Base-by-base conservation (phyloP, 2,113 vertebrate species). In the Neogale vison region DNA sequence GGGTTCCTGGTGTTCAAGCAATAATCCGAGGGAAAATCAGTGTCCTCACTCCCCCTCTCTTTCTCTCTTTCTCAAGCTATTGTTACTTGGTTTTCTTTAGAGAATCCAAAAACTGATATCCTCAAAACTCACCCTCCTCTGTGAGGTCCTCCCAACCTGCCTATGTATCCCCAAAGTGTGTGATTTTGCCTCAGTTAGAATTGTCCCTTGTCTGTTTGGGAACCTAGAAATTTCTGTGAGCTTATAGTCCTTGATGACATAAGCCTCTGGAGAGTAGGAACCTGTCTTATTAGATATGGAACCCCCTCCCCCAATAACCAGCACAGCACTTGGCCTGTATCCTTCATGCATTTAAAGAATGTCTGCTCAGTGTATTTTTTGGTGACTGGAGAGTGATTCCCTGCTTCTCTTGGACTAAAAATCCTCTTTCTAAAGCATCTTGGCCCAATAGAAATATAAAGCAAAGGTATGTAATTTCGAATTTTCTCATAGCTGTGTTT, bases 281-380 rank as follows among this genome's bases (percentile, higher is more conserved):
- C 15, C 67, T 39, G 20, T 80, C 50, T 29, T 39, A 31, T 18
- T 57, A 61, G 61, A 52, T 52, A 23, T 23, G 6, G 36, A 3
- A 8, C 20, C 3, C 36, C 31, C 3, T 0, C 4, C 12, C 14
- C 2, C 10, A 15, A 11, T 50, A 77, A 18, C 20, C 17, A 31
- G 24, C 13, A 21, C 1, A 52, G 2, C n/a, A 1, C 67, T 52
- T 59, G 34, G 39, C 20, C 7, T 21, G 71, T 52, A 50, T 47
- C 24, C n/a, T 86, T 26, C 18, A 1, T 34, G 15, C 6, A 12
- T 45, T 72, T 63, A 55, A 8, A 9, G 34, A 69, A 50, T 20
- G 17, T 77, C 39, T 76, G 67, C 65, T 76, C 42, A 36, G 7
- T 80, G 36, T 69, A 36, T 42, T 83, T 82, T 84, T 57, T 31